Base-by-base conservation (phyloP, 2,888 invertebrate genomes). In the Catocala fraxini region DNA sequence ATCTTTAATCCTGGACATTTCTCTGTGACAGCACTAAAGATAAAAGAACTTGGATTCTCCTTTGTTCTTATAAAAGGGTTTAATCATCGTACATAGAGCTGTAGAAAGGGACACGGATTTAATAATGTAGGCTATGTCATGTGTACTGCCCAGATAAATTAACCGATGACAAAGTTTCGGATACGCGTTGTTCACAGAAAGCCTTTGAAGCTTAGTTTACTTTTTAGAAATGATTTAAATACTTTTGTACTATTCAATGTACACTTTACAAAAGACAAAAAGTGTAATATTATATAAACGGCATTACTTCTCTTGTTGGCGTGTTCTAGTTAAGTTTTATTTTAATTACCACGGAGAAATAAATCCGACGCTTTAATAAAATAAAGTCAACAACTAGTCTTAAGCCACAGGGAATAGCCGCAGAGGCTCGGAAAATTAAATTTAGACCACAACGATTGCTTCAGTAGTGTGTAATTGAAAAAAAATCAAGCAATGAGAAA, bases 391-490 rank as follows among this genome's bases (percentile, higher is more conserved):
- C 75, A 77, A 68, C 71, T 68, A 70, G 63, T 68, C 65, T 53
- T 58, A 54, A 51, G 15, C 80, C 77, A 59, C 59, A 53, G 68
- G 73, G 75, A 71, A 68, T 62, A 63, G 13, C 59, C 49, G 60
- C 51, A 62, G 64, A 66, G 43, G 65, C 58, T 62, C 46, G 68
- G 60, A 59, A 69, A 73, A 75, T 75, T 74, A 66, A 78, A 72
- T 74, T 70, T 61, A 66, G 64, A 71, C 63, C 71, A 65, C 69
- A 71, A 71, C 71, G 76, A 79, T 77, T 69, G 74, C 77, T 81
- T 71, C 73, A 67, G 69, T 67, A 74, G 68, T 68, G 65, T 75
- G 76, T 81, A 81, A 84, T 82, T 80, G 81, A 72, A 73, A 75
- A 73, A 75, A 15, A 73, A 60, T 25, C 62, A 57, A 66, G 70